These are phyloP conservation scores for Pterobdella sp. DNA, from an alignment of 2,888 invertebrate species.

Conservation along the genomic window DNA sequence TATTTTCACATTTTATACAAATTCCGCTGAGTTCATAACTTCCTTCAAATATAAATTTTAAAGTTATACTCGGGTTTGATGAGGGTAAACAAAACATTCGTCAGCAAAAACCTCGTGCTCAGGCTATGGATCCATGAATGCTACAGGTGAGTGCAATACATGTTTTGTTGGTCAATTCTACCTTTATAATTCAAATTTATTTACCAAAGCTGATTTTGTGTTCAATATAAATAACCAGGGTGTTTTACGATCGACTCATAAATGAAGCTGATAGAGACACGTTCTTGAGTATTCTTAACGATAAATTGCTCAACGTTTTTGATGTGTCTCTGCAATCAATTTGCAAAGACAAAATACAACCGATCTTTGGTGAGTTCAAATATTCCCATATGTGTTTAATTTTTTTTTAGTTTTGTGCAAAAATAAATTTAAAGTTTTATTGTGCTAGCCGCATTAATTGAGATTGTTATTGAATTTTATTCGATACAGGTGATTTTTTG, in stretches of 20 bases:
- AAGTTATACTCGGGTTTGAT: conserved; percentile 67
- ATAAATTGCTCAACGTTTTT: conserved; percentile 69
- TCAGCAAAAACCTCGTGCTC: conserved; percentile 64
- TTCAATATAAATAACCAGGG: conserved; percentile 53
- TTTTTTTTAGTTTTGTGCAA: background rate
- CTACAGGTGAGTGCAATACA: conserved; percentile 56
- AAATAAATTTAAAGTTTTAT: background rate
- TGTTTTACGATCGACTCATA: conserved; percentile 73
- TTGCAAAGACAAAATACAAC: conserved; percentile 64
- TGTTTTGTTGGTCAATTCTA: no score
- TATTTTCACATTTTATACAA: no score
- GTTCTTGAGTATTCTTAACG: conserved; percentile 65
- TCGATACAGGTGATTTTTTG: conserved; percentile 65
- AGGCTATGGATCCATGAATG: conserved; percentile 79
- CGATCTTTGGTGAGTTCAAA: conserved; percentile 56
- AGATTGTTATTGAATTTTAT: background rate
- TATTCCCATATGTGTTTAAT: no score
- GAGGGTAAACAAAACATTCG: conserved; percentile 68
- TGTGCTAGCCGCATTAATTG: background rate
- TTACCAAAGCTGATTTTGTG: no score
- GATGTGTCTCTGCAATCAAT: conserved; percentile 71
- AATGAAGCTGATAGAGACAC: conserved; percentile 70
- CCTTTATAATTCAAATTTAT: no score
- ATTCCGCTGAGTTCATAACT: no score
- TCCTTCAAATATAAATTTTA: conserved; percentile 4